Evolutionary conservation across 2,797 vertebrate genomes (phyloP).

Genomic region (Anabacerthia variegaticeps): DNA sequence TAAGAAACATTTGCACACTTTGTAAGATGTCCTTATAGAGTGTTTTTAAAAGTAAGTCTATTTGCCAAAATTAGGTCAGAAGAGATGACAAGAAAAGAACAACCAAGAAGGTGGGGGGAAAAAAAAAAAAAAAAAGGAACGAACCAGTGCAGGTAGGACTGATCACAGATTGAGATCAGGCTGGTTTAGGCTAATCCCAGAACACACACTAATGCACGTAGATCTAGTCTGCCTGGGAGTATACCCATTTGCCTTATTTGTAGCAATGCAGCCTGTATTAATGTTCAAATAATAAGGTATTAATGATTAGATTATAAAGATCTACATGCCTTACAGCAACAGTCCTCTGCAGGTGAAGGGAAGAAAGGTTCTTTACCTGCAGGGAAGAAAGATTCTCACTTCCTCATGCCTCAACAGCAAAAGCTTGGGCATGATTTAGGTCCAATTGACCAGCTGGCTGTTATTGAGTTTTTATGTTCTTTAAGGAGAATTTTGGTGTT

Average conservation of each 20-base stretch:
- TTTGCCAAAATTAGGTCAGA: neutral
- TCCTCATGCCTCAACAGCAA: neutral
- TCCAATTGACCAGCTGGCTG: neutral
- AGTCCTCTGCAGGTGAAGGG: neutral
- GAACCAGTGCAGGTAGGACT: accelerated
- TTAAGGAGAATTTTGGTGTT: neutral
- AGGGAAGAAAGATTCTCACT: neutral
- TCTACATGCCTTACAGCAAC: neutral
- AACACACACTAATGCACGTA: neutral
- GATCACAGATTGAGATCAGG: neutral
- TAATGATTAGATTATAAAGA: neutral
- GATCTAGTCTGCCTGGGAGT: neutral
- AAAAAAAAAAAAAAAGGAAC: neutral
- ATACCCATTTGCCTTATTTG: neutral
- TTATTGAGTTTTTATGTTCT: neutral
- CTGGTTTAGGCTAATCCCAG: neutral
- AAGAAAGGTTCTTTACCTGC: neutral
- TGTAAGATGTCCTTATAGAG: neutral
- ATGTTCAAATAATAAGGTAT: neutral
- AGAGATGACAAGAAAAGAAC: neutral
- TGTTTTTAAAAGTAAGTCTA: neutral
- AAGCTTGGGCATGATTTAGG: neutral
- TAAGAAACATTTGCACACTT: neutral
- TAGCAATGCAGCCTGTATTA: neutral
- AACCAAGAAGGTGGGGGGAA: neutral